phyloP scores from a whole-genome alignment of 1,140 invertebrate species.

The Ladona fulva region DNA sequence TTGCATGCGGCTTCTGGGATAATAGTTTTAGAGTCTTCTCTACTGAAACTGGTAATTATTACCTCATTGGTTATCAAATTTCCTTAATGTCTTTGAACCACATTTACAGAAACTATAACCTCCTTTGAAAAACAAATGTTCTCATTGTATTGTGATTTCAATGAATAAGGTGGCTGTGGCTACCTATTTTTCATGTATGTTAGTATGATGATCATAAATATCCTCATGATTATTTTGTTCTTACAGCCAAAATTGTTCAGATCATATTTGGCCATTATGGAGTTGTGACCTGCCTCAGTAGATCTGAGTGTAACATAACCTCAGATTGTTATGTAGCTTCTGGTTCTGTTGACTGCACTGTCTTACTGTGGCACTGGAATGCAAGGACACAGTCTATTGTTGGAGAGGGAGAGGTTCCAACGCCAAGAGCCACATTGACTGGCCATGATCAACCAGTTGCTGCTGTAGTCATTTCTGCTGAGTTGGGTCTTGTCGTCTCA shows the following conservation, averaged over 20 bases:
- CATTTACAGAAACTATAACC: too few species aligned
- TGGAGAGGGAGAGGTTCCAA: conserved; percentile 88
- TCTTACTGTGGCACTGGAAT: conserved; percentile 98
- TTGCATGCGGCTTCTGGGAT: conserved; percentile 99
- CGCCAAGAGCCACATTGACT: conserved; percentile 89
- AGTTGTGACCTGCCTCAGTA: conserved; percentile 91
- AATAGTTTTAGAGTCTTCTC: conserved; percentile 97
- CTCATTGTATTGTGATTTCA: too few species aligned
- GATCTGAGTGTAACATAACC: conserved; percentile 96
- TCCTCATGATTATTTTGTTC: conserved; percentile 16
- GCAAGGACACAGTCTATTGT: conserved; percentile 91
- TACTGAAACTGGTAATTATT: conserved; percentile 75
- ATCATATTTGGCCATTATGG: conserved; percentile 98
- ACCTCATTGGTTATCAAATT: too few species aligned
- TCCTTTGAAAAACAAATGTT: too few species aligned
- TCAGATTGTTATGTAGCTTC: conserved; percentile 98
- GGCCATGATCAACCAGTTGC: conserved; percentile 94
- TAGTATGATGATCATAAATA: neutral
- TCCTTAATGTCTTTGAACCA: too few species aligned
- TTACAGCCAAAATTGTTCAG: conserved; percentile 89
- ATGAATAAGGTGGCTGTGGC: too few species aligned
- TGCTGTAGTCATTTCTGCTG: conserved; percentile 92
- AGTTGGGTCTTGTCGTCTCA: conserved; percentile 94
- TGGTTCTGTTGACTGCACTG: conserved; percentile 94
- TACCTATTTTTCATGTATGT: neutral